Base-by-base conservation (phyloP, 2,888 invertebrate species). In the Gastracanthus pulcherrimus region DNA sequence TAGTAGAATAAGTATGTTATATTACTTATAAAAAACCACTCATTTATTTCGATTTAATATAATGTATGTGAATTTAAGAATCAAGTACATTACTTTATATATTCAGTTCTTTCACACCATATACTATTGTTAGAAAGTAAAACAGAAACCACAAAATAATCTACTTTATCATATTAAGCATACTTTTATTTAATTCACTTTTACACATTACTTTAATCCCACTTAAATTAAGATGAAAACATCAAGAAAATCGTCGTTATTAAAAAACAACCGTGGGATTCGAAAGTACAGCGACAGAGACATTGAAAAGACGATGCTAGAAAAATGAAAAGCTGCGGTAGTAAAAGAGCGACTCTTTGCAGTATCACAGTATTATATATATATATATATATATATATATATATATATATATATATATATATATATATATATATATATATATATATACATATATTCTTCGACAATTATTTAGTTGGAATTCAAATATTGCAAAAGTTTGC, bases 221-320 rank as follows among this genome's bases (percentile, higher is more conserved):
- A 51, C 51, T 51, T 23, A 51, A 51, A 51, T 51, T 51, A 51
- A 51, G 51, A 19, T 19, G 19, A 51, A 51, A 51, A 23, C 51
- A 51, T 23, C 51, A 23, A 51, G 51, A 51, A 51, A 51, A 51
- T 7, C 23, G 23, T n/a, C 34, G 60, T 34, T 34, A 34, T 16
- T 34, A 34, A 62, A 34, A 31, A 62, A 34, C n/a, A 69, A 41
- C 58, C 67, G 58, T 76, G 76, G 45, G 67, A 76, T 76, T 76
- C 58, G 76, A 69, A 76, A 76, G 67, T 76, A 45, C 19, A 41
- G 11, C 2, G 7, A 34, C 45, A 48, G 36, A 64, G 9, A 45
- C n/a, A 11, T 5, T 13, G 45, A 29, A 34, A 34, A 62, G n/a
- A 19, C 16, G 19, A 34, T 6, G 41, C 16, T n/a, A 7, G 19